Evolutionary conservation across 2,113 vertebrate genomes (phyloP).

Genomic region (Indicator indicator): DNA sequence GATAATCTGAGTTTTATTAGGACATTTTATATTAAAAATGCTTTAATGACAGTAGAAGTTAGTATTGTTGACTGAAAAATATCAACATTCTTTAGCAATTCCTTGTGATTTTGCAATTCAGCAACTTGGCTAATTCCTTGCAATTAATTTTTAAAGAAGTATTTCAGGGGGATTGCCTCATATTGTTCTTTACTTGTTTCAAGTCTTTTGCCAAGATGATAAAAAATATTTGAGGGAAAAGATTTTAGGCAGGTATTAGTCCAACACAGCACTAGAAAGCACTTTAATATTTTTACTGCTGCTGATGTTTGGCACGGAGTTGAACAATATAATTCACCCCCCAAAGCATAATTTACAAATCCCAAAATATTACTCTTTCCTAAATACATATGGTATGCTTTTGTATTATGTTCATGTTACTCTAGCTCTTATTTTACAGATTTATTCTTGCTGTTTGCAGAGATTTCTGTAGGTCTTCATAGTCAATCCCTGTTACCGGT

Average conservation of each 20-base stretch:
- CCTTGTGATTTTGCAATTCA: neutral
- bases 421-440: neutral
- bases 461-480: neutral
- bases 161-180: neutral
- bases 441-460: neutral
- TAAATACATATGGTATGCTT: neutral
- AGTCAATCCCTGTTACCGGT: accelerated
- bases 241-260: neutral
- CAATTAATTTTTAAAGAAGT: neutral
- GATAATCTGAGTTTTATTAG: neutral
- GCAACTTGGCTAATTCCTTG: neutral
- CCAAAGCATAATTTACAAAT: neutral
- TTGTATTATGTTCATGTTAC: neutral
- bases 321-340: neutral
- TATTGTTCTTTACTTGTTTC: neutral
- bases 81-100: neutral
- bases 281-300: neutral
- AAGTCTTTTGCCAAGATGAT: neutral
- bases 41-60: neutral
- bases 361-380: neutral
- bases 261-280: neutral
- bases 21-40: neutral
- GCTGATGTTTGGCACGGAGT: neutral
- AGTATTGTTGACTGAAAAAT: neutral
- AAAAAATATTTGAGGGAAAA: neutral